Evolutionary conservation across 2,797 vertebrate species (phyloP), one percentile per base, ranked within the genome.

Genomic region (Cirrhinus molitorella): DNA sequence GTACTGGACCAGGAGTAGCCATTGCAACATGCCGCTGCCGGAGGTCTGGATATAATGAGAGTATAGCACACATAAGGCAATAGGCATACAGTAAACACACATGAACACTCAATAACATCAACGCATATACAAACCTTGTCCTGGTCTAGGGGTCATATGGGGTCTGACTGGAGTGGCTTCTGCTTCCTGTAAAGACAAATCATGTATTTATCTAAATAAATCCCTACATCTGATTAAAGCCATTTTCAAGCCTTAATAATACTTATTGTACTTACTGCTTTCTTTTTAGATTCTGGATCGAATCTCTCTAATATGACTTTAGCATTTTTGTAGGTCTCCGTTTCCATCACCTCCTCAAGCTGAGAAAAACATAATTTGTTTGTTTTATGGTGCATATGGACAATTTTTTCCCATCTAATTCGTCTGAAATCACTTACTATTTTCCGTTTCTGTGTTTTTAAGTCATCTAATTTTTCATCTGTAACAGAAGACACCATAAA

Each of bases 331-430:
- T 99, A 99, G 0, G 97, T 99, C 94, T 99, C 98, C 0, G 96
- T 99, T 93, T 99, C 98, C 98, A 98, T 99, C 87, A 99, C 98
- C 87, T 99, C 97, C 89, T 99, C 98, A 90, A 99, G 96, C 98
- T 99, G 90, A 5, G 45, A 75, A 65, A 75, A 82, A 43, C 16
- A 82, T 16, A 72, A 12, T 72, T n/a, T 0, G 12, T 61, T 71
- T 17, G 25, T 40, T 59, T 78, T 23, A 61, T 28, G 37, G 17
- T 19, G 14, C 23, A 57, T 47, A 45, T 14, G 17, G 1, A 19
- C n/a, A n/a, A n/a, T n/a, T n/a, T n/a, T n/a, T n/a, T n/a, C n/a
- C n/a, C n/a, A n/a, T n/a, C n/a, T n/a, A n/a, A n/a, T n/a, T n/a
- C n/a, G n/a, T n/a, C n/a, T n/a, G n/a, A n/a, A n/a, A n/a, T n/a